Base-by-base conservation (phyloP, 2,113 vertebrate species). In the Leptocoma aspasia region DNA sequence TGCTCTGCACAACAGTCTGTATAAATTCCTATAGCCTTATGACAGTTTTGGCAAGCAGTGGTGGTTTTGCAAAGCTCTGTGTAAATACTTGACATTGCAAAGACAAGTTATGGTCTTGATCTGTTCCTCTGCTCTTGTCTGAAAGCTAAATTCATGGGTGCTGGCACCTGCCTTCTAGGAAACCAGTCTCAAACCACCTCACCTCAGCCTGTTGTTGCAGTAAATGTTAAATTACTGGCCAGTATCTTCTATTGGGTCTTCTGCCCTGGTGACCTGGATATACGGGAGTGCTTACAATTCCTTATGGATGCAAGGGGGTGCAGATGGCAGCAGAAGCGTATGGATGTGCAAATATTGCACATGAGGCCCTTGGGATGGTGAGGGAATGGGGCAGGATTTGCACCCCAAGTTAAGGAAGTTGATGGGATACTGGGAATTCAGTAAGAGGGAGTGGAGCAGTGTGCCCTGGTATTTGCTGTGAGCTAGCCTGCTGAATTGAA, bases 211-310 rank as follows among this genome's bases (percentile, higher is more conserved):
- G 21, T 50, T 45, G 18, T 27, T 90, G 42, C 20, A 59, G 18
- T 54, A 59, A 69, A 71, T 52, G 53, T 73, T 69, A 73, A 63
- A 16, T 80, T 89, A 35, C 26, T 64, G 57, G 18, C 39, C 39
- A 41, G 0, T 65, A 10, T 37, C 18, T 76, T 56, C 15, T 45
- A 17, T 75, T 61, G 52, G 53, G 21, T 78, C 20, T 30, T 64
- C 45, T 81, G 60, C 30, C 21, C 13, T 81, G 69, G 30, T 83
- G 52, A 41, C 27, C 10, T 81, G 61, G 13, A 8, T 71, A 30
- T 37, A 22, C 0, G 0, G 64, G 26, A 42, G 23, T 30, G 15
- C 26, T 66, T 65, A 24, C 0, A 56, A 2, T 65, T 70, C 33
- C 6, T 71, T 22, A 5, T 15, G 12, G 57, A 8, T 14, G 9